Evolutionary conservation across 2,888 invertebrate species (phyloP).

Genomic region (Malacosoma neustria): DNA sequence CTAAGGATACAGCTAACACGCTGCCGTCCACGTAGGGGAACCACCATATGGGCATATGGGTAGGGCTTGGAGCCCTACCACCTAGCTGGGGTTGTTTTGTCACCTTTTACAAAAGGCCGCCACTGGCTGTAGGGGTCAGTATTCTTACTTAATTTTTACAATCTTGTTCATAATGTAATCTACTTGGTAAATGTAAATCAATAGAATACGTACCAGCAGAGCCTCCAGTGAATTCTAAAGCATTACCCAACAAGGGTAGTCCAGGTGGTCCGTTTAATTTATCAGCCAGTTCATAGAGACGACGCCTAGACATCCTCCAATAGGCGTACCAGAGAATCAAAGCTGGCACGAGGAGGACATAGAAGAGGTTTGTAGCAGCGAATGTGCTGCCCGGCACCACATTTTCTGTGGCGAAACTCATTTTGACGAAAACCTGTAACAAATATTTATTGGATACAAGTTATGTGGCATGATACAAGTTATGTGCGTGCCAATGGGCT

Average conservation of each 20-base stretch:
- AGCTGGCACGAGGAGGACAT: conserved; percentile 82
- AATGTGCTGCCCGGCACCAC: conserved; percentile 59
- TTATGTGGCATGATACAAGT: too few species aligned
- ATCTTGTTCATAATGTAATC: too few species aligned
- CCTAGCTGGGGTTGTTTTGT: too few species aligned
- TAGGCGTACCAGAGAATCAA: conserved; percentile 82
- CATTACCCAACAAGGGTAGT: conserved; percentile 83
- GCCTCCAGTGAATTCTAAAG: conserved; percentile 82
- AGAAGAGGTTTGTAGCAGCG: conserved; percentile 80
- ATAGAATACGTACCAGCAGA: conserved; percentile 82
- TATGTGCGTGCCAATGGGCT: too few species aligned
- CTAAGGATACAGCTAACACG: too few species aligned
- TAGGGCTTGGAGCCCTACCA: too few species aligned
- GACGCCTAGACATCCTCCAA: conserved; percentile 83
- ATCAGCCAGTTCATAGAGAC: conserved; percentile 80
- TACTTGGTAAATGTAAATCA: too few species aligned
- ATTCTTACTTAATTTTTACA: too few species aligned
- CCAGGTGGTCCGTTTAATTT: conserved; percentile 84
- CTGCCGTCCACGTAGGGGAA: too few species aligned
- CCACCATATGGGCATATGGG: too few species aligned
- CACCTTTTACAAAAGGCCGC: too few species aligned
- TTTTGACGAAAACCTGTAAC: conserved; percentile 22
- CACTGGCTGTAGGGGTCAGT: too few species aligned
- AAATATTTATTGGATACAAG: neutral
- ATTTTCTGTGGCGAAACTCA: conserved; percentile 57